Evolutionary conservation across 2,888 invertebrate species (phyloP), one percentile per base, ranked within the genome.

Genomic region (Folsomia manolachei): DNA sequence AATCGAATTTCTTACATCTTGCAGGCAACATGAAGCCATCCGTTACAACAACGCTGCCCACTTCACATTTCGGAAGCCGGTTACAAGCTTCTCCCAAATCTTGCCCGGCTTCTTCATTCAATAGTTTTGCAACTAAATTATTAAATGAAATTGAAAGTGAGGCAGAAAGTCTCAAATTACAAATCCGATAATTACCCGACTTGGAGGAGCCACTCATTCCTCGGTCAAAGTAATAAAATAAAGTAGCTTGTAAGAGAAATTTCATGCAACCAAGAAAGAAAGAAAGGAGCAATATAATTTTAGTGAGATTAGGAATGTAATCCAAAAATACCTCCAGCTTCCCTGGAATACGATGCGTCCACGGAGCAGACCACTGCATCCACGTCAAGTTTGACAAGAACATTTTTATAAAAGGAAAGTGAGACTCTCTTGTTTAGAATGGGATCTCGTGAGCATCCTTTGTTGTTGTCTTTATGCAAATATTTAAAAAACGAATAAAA

Each of bases 361-460:
- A 76, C 75, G n/a, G 75, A 73, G 27, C 74, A 74, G 60, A 78
- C 78, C 70, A 78, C 70, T 52, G 75, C 75, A 68, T 78, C 78
- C 61, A 76, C 76, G 25, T 70, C 69, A 1, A 78, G 60, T 25
- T 70, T 71, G n/a, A 74, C 70, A 66, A 78, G 74, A 64, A 73
- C 73, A 27, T 70, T 70, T 69, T 78, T 75, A 60, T 72, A 72
- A 51, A 73, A 76, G 68, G 73, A 78, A 62, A 76, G 72, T 68
- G 76, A 76, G 27, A 78, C 73, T 64, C 71, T 69, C 56, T 73
- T 73, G 71, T 78, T 78, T 68, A 78, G 66, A 27, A 27, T 63
- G 60, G 68, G 23, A 71, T 76, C 74, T 39, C 70, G 66, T 64
- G 62, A 67, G 51, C 72, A 70, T 26, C 70, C 69, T 68, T 72